Conservation (phyloP, 2,888 invertebrate species). For the Ophion ellenae region DNA sequence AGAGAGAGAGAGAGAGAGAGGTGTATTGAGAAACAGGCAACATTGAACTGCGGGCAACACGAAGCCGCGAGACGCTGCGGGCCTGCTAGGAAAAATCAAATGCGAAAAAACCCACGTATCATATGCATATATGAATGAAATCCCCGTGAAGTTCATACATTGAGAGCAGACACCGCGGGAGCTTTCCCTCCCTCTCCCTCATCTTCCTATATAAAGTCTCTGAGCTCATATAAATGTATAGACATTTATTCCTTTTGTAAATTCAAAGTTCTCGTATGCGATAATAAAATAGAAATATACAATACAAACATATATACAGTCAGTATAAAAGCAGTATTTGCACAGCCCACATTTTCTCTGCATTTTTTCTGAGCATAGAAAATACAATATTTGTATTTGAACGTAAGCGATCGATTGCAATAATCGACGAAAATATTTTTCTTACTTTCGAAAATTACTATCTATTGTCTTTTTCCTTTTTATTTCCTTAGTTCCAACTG, state of each 20-base stretch:
- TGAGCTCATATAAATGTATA: slow-evolving; percentile 34
- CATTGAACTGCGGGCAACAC: slow-evolving; percentile 29
- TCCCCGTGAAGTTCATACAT: slow-evolving; percentile 42
- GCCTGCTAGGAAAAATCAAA: slow-evolving; percentile 43
- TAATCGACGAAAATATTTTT: too few species aligned
- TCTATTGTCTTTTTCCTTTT: too few species aligned
- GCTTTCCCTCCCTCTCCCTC: slow-evolving; percentile 4
- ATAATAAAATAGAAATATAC: slow-evolving; percentile 11
- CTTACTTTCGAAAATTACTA: too few species aligned
- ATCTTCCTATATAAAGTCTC: background rate
- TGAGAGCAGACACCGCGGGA: slow-evolving; percentile 6
- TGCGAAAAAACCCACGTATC: slow-evolving; percentile 50
- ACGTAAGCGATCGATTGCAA: too few species aligned
- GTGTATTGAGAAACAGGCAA: slow-evolving; percentile 6
- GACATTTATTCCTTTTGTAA: slow-evolving; percentile 10
- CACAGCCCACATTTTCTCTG: too few species aligned
- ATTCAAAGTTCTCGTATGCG: slow-evolving; percentile 8
- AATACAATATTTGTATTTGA: too few species aligned
- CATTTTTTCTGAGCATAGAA: too few species aligned
- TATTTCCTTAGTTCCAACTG: too few species aligned
- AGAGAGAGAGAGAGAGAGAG: background rate
- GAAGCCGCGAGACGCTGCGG: slow-evolving; percentile 5
- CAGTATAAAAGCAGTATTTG: too few species aligned
- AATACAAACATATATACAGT: too few species aligned
- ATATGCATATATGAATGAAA: slow-evolving; percentile 67